A percentile compares a stretch with the other conserved stretches of the same genome.
Evolutionary conservation across 2,888 invertebrate species (phyloP).

Genomic region (Epinotia brunnichana): DNA sequence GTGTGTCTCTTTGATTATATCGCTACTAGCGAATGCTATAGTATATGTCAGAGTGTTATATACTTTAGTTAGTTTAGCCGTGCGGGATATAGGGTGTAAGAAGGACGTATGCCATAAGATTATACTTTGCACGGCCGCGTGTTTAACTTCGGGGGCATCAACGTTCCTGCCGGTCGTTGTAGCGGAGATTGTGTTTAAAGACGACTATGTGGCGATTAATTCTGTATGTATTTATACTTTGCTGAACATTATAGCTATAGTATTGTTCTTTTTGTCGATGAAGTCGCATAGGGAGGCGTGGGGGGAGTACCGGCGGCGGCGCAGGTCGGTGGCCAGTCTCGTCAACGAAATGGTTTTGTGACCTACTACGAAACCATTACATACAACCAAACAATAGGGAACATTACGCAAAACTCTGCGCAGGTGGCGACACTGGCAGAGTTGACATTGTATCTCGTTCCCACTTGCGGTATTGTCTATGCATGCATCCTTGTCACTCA

Average conservation of each 20-base stretch:
- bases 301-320: constrained; percentile 33
- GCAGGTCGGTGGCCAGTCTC: constrained; percentile 12
- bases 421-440: too few species aligned
- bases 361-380: too few species aligned
- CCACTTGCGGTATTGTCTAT: too few species aligned
- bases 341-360: constrained; percentile 4
- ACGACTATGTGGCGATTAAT: constrained; percentile 30
- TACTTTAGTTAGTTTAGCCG: constrained; percentile 28
- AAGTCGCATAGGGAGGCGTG: constrained; percentile 23
- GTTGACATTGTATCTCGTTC: too few species aligned
- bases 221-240: constrained; percentile 32
- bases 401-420: too few species aligned
- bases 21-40: constrained; percentile 18
- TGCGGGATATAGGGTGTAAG: constrained; percentile 21
- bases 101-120: constrained; percentile 37
- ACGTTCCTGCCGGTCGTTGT: constrained; percentile 37
- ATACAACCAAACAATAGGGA: too few species aligned
- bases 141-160: constrained; percentile 30
- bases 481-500: too few species aligned
- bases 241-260: constrained; percentile 24
- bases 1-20: constrained; percentile 24
- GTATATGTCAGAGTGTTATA: constrained; percentile 34
- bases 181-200: constrained; percentile 28
- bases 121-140: constrained; percentile 29
- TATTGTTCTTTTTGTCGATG: constrained; percentile 34